phyloP scores from a whole-genome alignment of 2,797 vertebrate species.

The Aselliscus stoliczkanus region DNA sequence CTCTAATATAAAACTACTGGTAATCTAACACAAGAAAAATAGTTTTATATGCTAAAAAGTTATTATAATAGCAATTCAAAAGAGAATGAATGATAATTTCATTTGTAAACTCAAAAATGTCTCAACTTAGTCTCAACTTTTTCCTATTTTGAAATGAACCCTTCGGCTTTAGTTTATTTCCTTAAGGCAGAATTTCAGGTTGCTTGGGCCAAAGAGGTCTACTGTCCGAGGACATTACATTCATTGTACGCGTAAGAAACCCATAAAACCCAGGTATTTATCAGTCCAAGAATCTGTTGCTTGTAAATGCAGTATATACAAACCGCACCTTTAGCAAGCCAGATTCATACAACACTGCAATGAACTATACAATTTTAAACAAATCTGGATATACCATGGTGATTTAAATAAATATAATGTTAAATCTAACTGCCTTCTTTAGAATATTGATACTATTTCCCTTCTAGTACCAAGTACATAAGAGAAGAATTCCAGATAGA shows the following conservation, averaged over 20 bases:
- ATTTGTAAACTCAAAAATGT: slow-evolving; percentile 1
- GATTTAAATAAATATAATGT: slow-evolving; percentile 11
- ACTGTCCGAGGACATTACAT: not conserved
- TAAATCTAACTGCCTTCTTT: not conserved
- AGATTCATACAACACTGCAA: not conserved
- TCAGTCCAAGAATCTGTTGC: not conserved
- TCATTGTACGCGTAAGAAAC: not conserved
- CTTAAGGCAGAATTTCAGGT: slow-evolving; percentile 1
- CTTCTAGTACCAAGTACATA: not conserved
- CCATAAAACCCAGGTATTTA: not conserved
- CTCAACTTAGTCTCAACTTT: not conserved
- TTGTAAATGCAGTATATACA: not conserved
- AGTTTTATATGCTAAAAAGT: not conserved
- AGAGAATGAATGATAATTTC: not conserved
- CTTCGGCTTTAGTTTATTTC: not conserved
- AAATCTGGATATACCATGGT: not conserved
- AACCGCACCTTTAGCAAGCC: not conserved
- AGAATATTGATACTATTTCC: not conserved
- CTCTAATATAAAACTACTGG: not conserved
- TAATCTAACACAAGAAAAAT: not conserved
- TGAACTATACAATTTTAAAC: not conserved
- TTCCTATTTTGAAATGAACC: not conserved
- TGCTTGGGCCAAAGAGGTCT: not conserved
- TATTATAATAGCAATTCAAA: not conserved
- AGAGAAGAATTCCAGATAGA: slow-evolving; percentile 8